phyloP scores from a whole-genome alignment of 2,113 vertebrate genomes.

The Lutjanus erythropterus region DNA sequence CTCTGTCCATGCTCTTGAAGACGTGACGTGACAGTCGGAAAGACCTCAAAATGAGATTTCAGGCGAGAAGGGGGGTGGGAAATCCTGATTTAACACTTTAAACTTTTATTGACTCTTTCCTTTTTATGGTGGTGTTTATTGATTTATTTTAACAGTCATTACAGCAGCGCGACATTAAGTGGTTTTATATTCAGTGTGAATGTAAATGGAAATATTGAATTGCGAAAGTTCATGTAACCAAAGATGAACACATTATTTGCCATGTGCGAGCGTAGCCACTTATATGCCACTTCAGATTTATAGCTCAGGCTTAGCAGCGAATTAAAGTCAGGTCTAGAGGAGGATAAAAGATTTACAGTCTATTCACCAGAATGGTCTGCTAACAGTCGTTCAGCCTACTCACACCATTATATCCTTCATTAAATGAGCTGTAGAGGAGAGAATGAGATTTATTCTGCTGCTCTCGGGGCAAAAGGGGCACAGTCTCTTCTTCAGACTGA shows the following conservation, averaged over 20 bases:
- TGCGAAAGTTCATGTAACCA: conserved; percentile 34
- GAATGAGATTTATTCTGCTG: conserved; percentile 74
- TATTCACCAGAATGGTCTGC: conserved; percentile 54
- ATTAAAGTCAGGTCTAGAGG: conserved; percentile 60
- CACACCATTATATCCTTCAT: conserved; percentile 74
- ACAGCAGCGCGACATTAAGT: conserved; percentile 42
- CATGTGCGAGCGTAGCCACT: conserved; percentile 20
- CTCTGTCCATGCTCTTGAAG: not conserved
- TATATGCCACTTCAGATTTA: conserved; percentile 53
- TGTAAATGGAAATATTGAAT: conserved; percentile 18
- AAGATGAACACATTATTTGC: conserved; percentile 50
- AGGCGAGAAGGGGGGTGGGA: not conserved
- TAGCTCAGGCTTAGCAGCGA: conserved; percentile 51
- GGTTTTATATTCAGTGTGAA: conserved; percentile 16
- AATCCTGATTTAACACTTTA: conserved; percentile 45
- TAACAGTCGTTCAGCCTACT: conserved; percentile 72
- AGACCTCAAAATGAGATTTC: not conserved
- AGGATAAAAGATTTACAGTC: conserved; percentile 69
- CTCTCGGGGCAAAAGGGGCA: conserved; percentile 69
- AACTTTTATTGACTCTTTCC: conserved; percentile 57
- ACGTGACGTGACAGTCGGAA: not conserved
- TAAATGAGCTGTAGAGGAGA: conserved; percentile 69
- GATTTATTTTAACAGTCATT: conserved; percentile 45
- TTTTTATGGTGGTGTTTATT: conserved; percentile 29
- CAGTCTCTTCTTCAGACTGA: conserved; percentile 68